Base-by-base conservation (phyloP, 2,113 vertebrate genomes). In the Ctenodactylus gundi region DNA sequence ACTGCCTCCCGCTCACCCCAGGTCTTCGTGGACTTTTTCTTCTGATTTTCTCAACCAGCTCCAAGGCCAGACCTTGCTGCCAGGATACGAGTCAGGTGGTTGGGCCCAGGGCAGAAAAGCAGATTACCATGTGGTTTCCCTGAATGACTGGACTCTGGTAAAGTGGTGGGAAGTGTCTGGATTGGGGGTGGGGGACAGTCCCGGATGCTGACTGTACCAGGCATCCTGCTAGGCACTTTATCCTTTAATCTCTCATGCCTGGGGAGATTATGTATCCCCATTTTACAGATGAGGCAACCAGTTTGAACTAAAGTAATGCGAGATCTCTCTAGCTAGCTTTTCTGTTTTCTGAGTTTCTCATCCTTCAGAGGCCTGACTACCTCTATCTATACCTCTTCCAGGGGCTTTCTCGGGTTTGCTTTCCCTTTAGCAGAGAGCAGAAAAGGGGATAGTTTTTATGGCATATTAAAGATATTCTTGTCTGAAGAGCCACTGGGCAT, bases 1-100 rank as follows among this genome's bases (percentile, higher is more conserved):
- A 83, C 85, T 96, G 94, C 93, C 96, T 95, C 88, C 81, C 76
- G 93, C 88, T 92, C 4, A 20, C 58, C 93, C 91, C 77, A 88
- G 97, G 92, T 95, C 83, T 73, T 57, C 36, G 46, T 82, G 1
- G 15, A 46, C 81, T 91, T 92, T 62, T 86, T 78, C 65, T 73
- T 57, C 65, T 77, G 93, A 80, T 60, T 67, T 77, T 64, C 51
- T 76, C 60, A 78, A 0, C 17, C 86, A 57, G 51, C 58, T 76
- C 60, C 17, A 11, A 83, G 65, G 65, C 91, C 78, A 77, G 55
- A 76, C 39, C 6, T 78, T 3, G 14, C 93, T 72, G 17, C 46
- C 31, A 72, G 86, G 67, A 44, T 84, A 58, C 76, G 17, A 36
- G 72, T 91, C 80, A 62, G 84, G 82, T 92, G 91, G 49, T 76